phyloP scores from a whole-genome alignment of 2,113 vertebrate genomes.

The Ceyx melanurus region DNA sequence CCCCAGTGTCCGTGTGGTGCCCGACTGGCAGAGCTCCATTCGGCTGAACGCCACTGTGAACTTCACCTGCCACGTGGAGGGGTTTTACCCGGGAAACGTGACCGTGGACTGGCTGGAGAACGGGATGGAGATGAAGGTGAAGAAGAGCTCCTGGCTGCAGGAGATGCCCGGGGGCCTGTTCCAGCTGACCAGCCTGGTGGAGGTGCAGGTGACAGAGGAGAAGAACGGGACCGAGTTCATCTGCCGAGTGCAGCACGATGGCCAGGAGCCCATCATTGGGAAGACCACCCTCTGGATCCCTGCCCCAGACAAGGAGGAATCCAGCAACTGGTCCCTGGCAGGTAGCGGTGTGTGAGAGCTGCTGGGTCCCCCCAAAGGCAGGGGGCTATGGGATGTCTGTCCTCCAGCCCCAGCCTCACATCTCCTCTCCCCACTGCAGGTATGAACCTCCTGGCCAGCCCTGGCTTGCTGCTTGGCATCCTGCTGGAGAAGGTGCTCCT shows the following conservation, averaged over 20 bases:
- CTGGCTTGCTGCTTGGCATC: not conserved
- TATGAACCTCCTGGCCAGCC: rapidly evolving
- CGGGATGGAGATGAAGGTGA: rapidly evolving
- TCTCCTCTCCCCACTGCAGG: too few relatives aligned
- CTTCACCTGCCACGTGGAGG: not conserved
- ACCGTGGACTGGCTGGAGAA: slow-evolving; percentile 10
- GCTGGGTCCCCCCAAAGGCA: too few relatives aligned
- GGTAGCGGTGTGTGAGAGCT: not conserved
- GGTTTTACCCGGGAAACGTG: not conserved
- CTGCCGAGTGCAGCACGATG: not conserved
- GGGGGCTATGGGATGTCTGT: too few relatives aligned
- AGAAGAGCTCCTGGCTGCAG: rapidly evolving
- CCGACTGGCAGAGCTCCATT: rapidly evolving
- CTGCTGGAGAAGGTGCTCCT: slow-evolving; percentile 22
- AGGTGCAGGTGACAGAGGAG: not conserved
- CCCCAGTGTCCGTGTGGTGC: not conserved
- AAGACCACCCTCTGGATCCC: not conserved
- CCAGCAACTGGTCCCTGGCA: rapidly evolving
- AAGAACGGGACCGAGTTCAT: slow-evolving; percentile 20
- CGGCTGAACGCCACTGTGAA: not conserved
- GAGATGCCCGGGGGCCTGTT: not conserved
- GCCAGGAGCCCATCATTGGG: not conserved
- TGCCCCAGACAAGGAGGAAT: rapidly evolving
- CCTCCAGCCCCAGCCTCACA: too few relatives aligned
- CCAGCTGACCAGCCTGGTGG: not conserved